These are phyloP conservation scores for Actinostola sp. DNA, from an alignment of 92 coral and sea anemone species.

Conservation along the genomic window DNA sequence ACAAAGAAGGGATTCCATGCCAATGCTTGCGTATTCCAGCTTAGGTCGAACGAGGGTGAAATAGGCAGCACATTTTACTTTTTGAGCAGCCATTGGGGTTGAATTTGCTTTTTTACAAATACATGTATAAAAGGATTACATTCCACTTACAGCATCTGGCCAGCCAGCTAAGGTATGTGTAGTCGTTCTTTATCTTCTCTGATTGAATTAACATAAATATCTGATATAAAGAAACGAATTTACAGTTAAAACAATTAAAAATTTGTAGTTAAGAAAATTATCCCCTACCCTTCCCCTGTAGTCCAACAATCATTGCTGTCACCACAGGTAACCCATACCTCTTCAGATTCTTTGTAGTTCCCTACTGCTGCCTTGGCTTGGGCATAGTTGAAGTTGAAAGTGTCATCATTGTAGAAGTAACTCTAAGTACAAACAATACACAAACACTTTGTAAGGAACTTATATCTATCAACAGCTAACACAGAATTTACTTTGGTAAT, in stretches of 20 bases:
- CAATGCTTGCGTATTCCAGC: no score
- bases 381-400: constrained; percentile 98
- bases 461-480: no score
- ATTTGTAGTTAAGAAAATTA: background rate
- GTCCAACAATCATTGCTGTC: background rate
- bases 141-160: constrained; percentile 94
- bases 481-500: no score
- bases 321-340: constrained; percentile 47
- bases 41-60: no score
- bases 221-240: constrained; percentile 30
- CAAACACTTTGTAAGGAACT: no score
- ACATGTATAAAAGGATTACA: background rate
- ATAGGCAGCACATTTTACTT: no score
- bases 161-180: constrained; percentile 96
- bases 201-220: constrained; percentile 92
- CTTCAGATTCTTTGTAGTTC: constrained; percentile 95
- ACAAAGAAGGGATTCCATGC: no score
- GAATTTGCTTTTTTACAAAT: no score
- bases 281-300: background rate
- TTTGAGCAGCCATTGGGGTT: no score
- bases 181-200: constrained; percentile 97
- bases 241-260: background rate
- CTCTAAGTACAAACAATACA: constrained; percentile 68
- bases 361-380: constrained; percentile 99
- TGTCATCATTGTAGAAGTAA: constrained; percentile 97